A percentile compares a stretch with the other conserved stretches of the same genome.
These are phyloP conservation scores for Lumbricus terrestris DNA, from an alignment of 2,888 invertebrate species.

Conservation along the genomic window DNA sequence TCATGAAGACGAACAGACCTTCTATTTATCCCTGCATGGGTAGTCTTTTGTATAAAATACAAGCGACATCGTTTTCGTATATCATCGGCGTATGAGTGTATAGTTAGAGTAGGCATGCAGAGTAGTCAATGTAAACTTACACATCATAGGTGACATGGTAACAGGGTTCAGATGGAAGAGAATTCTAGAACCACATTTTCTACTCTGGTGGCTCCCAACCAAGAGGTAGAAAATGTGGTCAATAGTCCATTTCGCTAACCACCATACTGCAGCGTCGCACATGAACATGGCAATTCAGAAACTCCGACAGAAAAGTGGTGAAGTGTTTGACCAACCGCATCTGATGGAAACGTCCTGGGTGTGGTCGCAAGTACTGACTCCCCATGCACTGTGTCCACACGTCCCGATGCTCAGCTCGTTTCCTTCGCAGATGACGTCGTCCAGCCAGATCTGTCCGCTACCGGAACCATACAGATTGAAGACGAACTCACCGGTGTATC, in stretches of 20 bases:
- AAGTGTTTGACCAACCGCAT: background rate
- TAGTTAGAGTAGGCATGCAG: background rate
- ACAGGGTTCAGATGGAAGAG: no score
- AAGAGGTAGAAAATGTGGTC: background rate
- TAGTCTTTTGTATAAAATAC: background rate
- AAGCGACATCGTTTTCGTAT: no score
- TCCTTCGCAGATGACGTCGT: background rate
- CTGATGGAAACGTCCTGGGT: background rate
- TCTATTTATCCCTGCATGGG: background rate
- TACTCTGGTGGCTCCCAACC: background rate
- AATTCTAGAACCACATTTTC: no score
- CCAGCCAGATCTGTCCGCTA: conserved; percentile 16
- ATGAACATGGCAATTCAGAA: no score
- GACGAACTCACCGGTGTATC: background rate
- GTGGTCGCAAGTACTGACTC: background rate
- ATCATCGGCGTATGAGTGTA: background rate
- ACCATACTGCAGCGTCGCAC: no score
- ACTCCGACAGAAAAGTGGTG: no score
- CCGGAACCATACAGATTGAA: background rate
- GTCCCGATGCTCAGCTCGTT: background rate
- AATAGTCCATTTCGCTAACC: background rate
- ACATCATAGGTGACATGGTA: no score
- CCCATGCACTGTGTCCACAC: background rate
- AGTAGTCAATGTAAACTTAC: no score
- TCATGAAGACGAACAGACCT: background rate